These are phyloP conservation scores for Alsophila aescularia DNA, from an alignment of 2,888 invertebrate species.

Conservation along the genomic window DNA sequence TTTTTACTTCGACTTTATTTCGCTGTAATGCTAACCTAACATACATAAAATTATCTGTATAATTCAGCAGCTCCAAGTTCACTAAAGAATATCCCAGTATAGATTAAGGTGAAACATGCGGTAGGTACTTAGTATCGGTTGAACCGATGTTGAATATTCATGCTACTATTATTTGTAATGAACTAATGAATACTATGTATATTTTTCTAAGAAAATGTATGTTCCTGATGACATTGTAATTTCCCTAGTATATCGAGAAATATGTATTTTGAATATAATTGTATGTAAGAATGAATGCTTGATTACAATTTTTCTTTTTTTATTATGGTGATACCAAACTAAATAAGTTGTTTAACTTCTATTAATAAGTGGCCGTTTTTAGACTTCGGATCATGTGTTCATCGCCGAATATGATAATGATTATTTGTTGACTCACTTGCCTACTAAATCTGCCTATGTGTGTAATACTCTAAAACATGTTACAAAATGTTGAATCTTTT, in stretches of 20 bases:
- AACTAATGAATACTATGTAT: too few species aligned
- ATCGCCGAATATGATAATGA: not conserved
- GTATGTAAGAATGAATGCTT: not conserved
- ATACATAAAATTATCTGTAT: not conserved
- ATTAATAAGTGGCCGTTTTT: constrained; percentile 8
- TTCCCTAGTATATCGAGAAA: not conserved
- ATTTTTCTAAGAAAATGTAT: constrained; percentile 3
- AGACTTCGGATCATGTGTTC: not conserved
- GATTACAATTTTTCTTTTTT: not conserved
- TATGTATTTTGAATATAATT: not conserved
- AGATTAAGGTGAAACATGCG: not conserved
- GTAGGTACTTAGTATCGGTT: constrained; percentile 10
- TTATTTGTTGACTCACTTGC: too few species aligned
- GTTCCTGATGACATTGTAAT: constrained; percentile 13
- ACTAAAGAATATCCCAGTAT: constrained; percentile 9
- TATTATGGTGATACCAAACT: not conserved
- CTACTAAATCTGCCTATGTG: too few species aligned
- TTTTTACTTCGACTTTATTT: too few species aligned
- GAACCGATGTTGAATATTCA: constrained; percentile 10
- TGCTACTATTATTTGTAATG: too few species aligned
- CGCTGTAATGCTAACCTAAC: too few species aligned
- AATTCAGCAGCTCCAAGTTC: constrained; percentile 3
- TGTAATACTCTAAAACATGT: too few species aligned
- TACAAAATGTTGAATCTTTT: too few species aligned
- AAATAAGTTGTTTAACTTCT: not conserved